Base-by-base conservation (phyloP, 1,140 invertebrate species). In the Babylonia areolata region DNA sequence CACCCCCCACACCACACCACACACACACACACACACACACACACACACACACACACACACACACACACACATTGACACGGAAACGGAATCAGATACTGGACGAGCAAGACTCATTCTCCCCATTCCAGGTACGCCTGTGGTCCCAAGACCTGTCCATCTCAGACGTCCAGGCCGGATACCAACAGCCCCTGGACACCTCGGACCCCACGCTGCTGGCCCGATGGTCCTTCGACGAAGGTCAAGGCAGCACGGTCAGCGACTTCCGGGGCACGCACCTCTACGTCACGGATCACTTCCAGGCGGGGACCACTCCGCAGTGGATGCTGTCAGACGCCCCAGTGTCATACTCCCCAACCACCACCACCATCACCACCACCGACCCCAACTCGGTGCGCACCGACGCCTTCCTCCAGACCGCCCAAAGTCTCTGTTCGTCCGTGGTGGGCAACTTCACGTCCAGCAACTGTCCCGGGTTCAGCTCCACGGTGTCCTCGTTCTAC, bases 381-480 rank as follows among this genome's bases (percentile, higher is more conserved):
- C 11, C 31, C 69, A 73, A 17, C 69, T 33, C 33, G 69, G 33
- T 2, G 9, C n/a, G 33, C 2, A 73, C 69, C 31, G 11, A 3
- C 31, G 11, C 69, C 2, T 73, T 73, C 69, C 33, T 73, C 3
- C 33, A 17, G 31, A 31, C 33, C 31, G 69, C 69, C n/a, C 69
- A 73, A 31, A 73, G 20, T 31, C 28, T 73, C 28, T 73, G 69
- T 23, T 35, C 31, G 3, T 73, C 31, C 31, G 20, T 37, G 31
- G 69, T 73, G 69, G 69, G 69, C 9, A 35, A 11, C 33, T 73
- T 73, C 69, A 73, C 69, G n/a, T 9, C n/a, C 6, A 3, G 3
- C 69, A 73, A 78, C 77, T 78, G 77, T 23, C n/a, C 77, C 11
- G 77, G 77, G 37, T n/a, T 78, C 5, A 78, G 77, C 77, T 39